These are phyloP conservation scores for Pitta sordida DNA, from an alignment of 2,113 vertebrate genomes.

Conservation along the genomic window DNA sequence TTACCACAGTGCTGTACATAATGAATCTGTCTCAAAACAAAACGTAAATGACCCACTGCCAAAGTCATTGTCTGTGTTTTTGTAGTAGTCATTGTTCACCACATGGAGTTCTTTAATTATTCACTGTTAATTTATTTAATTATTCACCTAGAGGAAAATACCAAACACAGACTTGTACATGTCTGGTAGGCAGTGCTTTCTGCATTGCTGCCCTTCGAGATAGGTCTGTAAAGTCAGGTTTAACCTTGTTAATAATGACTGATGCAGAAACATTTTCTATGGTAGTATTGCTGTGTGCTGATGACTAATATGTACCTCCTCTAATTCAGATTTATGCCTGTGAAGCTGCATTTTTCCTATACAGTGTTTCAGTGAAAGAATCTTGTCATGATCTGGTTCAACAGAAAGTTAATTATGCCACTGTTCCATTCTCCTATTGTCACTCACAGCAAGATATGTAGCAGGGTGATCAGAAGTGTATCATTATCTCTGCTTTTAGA, in stretches of 20 bases:
- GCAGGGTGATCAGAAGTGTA: not conserved
- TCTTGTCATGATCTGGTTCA: not conserved
- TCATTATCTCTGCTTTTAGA: not conserved
- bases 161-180: not conserved
- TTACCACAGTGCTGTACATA: not conserved
- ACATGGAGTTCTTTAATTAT: not conserved
- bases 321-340: slow-evolving; percentile 11
- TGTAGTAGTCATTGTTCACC: not conserved
- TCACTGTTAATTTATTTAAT: not conserved
- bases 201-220: not conserved
- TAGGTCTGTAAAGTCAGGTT: not conserved
- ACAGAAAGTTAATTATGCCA: slow-evolving; percentile 2
- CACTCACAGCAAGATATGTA: not conserved
- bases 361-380: not conserved
- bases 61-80: not conserved
- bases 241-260: not conserved
- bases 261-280: not conserved
- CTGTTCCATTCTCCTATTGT: not conserved
- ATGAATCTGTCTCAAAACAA: not conserved
- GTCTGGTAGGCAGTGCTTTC: not conserved
- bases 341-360: not conserved
- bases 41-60: not conserved
- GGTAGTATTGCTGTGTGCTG: not conserved
- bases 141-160: not conserved
- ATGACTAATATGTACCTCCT: not conserved